Percentiles rank a stretch among this genome's conserved stretches.
phyloP scores from a whole-genome alignment of 2,888 invertebrate species.

The Ditula angustiorana region DNA sequence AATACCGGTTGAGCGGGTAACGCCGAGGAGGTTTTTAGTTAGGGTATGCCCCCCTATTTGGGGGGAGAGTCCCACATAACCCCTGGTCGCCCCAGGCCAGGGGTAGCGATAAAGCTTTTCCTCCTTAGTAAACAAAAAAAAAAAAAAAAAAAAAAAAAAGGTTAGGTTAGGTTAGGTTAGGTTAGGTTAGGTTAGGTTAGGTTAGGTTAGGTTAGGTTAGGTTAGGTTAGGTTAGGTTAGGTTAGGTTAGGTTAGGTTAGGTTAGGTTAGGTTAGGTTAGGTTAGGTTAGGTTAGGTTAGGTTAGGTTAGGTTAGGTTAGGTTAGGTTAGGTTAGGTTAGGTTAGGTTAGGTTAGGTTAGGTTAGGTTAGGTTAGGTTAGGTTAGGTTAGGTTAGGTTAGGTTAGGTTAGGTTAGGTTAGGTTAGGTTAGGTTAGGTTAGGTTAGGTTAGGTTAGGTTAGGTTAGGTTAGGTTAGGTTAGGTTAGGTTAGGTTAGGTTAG shows the following conservation, averaged over 20 bases:
- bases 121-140: too few relatives aligned
- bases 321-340: constrained; percentile 46
- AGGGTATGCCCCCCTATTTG: too few relatives aligned
- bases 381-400: constrained; percentile 45
- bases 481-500: constrained; percentile 39
- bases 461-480: constrained; percentile 38
- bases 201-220: constrained; percentile 22
- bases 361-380: constrained; percentile 42
- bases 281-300: constrained; percentile 43
- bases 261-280: constrained; percentile 44
- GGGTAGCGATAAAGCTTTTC: too few relatives aligned
- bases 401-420: constrained; percentile 45
- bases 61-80: too few relatives aligned
- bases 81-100: too few relatives aligned
- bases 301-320: too few relatives aligned
- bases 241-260: constrained; percentile 43
- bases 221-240: constrained; percentile 38
- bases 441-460: constrained; percentile 45
- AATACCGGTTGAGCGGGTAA: too few relatives aligned
- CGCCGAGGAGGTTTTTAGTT: too few relatives aligned
- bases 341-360: constrained; percentile 44
- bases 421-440: constrained; percentile 44
- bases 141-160: too few relatives aligned
- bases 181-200: constrained; percentile 32
- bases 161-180: constrained; percentile 42